Evolutionary conservation across 1,140 invertebrate species (phyloP).

Genomic region (Zaprionus taronus): DNA sequence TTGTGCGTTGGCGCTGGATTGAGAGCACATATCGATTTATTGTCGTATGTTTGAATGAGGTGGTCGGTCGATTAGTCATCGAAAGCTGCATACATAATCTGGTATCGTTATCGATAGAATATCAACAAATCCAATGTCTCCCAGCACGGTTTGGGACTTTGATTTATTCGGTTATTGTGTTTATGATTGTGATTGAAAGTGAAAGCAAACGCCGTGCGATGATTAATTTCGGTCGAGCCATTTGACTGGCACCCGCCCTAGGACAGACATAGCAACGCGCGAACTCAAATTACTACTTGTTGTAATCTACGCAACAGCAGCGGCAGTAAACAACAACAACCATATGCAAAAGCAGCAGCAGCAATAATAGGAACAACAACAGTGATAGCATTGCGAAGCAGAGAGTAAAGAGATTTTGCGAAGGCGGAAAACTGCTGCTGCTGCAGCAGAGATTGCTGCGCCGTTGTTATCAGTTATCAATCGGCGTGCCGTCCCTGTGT

Average conservation of each 20-base stretch:
- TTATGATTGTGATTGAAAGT: conserved; percentile 52
- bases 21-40: not conserved
- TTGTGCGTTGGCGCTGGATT: conserved; percentile 2
- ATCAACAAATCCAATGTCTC: conserved; percentile 46
- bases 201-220: conserved; percentile 26
- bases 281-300: conserved; percentile 34
- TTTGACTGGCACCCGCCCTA: conserved; percentile 18
- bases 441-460: conserved; percentile 28
- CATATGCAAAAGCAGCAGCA: conserved; percentile 19
- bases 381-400: conserved; percentile 2
- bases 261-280: conserved; percentile 21
- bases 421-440: conserved; percentile 9
- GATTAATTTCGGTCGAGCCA: conserved; percentile 32
- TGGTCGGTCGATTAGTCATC: conserved; percentile 14
- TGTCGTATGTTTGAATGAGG: conserved; percentile 16
- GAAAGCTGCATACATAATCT: conserved; percentile 1
- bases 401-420: conserved; percentile 35
- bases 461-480: conserved; percentile 50
- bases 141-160: conserved; percentile 34
- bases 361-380: conserved; percentile 1
- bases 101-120: conserved; percentile 44
- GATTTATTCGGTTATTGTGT: conserved; percentile 49
- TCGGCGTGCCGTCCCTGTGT: conserved; percentile 23
- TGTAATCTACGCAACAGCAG: conserved; percentile 39
- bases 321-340: conserved; percentile 13